These are phyloP conservation scores for Gadopsis bispinosus DNA, from an alignment of 2,797 vertebrate genomes.

Conservation along the genomic window DNA sequence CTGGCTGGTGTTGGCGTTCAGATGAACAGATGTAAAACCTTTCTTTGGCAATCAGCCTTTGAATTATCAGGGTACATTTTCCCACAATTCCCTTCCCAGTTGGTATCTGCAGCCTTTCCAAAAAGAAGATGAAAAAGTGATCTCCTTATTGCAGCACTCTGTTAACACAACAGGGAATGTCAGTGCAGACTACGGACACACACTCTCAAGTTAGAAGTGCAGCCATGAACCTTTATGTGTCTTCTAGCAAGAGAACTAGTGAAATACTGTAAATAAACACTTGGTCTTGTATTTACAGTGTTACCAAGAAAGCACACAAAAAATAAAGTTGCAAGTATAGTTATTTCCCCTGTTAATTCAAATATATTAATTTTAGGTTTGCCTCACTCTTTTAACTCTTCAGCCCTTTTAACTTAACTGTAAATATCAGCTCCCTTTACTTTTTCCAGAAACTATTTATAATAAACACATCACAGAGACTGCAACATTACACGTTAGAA, in stretches of 20 bases:
- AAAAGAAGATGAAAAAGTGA: conserved; percentile 71
- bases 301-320: neutral
- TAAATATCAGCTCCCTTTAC: neutral
- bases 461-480: neutral
- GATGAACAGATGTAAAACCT: conserved; percentile 48
- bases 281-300: neutral
- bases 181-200: conserved; percentile 49
- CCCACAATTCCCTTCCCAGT: conserved; percentile 71
- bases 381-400: neutral
- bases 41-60: conserved; percentile 62
- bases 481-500: neutral
- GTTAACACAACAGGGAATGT: conserved; percentile 65
- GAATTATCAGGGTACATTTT: conserved; percentile 71
- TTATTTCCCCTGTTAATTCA: neutral
- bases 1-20: conserved; percentile 23
- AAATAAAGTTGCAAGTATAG: neutral
- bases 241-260: neutral
- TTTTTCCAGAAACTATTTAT: neutral
- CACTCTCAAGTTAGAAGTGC: conserved; percentile 32
- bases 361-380: neutral
- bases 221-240: conserved; percentile 19
- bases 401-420: neutral
- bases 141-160: conserved; percentile 68
- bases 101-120: conserved; percentile 67
- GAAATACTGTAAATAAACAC: neutral